Evolutionary conservation across 1,140 invertebrate species (phyloP).

Genomic region (Grapholita molesta): DNA sequence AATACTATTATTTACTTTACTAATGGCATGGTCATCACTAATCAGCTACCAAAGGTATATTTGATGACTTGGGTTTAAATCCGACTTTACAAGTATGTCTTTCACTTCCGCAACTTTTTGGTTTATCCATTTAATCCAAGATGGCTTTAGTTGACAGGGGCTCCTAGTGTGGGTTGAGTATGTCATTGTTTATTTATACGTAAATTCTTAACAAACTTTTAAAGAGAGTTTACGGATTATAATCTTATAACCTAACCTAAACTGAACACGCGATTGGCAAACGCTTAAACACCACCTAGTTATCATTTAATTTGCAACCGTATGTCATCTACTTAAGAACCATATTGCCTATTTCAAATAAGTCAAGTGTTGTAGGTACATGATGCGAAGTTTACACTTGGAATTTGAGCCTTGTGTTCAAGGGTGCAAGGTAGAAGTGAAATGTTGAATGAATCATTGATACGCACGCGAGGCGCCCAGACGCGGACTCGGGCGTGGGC

Average conservation of each 20-base stretch:
- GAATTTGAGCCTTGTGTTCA: neutral
- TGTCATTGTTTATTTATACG: neutral
- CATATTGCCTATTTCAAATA: neutral
- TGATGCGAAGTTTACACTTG: neutral
- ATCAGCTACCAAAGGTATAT: no score
- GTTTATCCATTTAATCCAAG: neutral
- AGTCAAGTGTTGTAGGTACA: neutral
- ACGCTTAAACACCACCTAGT: neutral
- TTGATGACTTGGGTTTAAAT: no score
- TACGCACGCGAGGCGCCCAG: constrained; percentile 23
- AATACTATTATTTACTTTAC: no score
- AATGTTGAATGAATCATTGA: neutral
- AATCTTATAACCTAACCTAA: neutral
- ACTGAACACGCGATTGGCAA: neutral
- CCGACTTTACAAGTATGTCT: neutral
- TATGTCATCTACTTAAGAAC: neutral
- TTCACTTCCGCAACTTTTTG: neutral
- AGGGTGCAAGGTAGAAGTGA: neutral
- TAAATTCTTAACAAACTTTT: neutral
- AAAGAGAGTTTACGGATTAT: neutral
- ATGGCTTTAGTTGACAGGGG: neutral
- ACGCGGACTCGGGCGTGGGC: constrained; percentile 46
- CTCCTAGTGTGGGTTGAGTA: neutral
- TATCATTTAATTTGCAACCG: neutral
- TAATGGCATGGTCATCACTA: no score